Percentiles rank a stretch among this genome's conserved stretches.
Evolutionary conservation across 2,888 invertebrate species (phyloP).

Genomic region (Agonopterix alstromeriana): DNA sequence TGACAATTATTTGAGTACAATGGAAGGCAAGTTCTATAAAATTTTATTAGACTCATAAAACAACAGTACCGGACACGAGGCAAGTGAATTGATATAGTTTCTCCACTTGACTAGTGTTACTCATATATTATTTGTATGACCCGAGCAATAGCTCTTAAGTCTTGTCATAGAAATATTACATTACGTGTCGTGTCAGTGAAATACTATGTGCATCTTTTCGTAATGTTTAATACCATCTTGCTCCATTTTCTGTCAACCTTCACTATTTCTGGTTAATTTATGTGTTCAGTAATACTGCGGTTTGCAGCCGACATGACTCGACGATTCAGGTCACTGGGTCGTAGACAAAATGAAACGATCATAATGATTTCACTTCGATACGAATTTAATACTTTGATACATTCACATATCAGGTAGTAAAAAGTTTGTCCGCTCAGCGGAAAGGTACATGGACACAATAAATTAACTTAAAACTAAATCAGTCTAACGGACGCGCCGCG

Average conservation of each 20-base stretch:
- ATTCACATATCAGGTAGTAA: slow-evolving; percentile 62
- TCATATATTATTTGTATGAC: too few relatives aligned
- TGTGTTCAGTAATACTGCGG: slow-evolving; percentile 9
- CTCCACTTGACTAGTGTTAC: too few relatives aligned
- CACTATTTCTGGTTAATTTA: slow-evolving; percentile 20
- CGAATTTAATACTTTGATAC: slow-evolving; percentile 53
- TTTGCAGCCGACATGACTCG: slow-evolving; percentile 7
- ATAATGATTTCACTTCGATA: slow-evolving; percentile 49
- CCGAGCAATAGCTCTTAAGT: too few relatives aligned
- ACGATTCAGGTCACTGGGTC: slow-evolving; percentile 19
- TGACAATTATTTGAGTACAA: too few relatives aligned
- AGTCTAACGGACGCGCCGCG: slow-evolving; percentile 73
- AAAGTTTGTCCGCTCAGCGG: slow-evolving; percentile 69
- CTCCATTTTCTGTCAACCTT: slow-evolving; percentile 22
- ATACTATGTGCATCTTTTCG: slow-evolving; percentile 4
- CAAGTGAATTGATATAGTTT: too few relatives aligned
- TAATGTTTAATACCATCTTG: slow-evolving; percentile 10
- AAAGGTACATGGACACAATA: slow-evolving; percentile 73
- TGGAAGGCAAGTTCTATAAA: too few relatives aligned
- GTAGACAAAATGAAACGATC: slow-evolving; percentile 34
- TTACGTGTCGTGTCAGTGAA: not conserved
- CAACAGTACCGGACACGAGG: too few relatives aligned
- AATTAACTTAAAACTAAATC: slow-evolving; percentile 72
- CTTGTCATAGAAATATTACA: too few relatives aligned
- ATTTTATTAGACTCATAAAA: too few relatives aligned